These are phyloP conservation scores for Caenorhabditis macrosperma DNA, from an alignment of 2,888 invertebrate genomes.

Conservation along the genomic window DNA sequence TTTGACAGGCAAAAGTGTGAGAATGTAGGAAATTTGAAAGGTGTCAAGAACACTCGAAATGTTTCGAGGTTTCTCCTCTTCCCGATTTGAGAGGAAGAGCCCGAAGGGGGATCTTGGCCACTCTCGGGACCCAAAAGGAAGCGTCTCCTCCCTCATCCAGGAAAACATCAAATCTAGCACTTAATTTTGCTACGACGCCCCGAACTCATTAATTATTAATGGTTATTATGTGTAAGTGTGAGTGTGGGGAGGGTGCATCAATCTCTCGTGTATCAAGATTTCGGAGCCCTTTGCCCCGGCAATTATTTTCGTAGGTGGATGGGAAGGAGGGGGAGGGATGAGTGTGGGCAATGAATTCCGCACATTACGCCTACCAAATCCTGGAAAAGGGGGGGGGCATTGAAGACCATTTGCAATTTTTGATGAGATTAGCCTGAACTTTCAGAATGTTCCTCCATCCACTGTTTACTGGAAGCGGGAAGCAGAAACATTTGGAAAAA, in stretches of 20 bases:
- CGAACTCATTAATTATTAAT: slow-evolving; percentile 62
- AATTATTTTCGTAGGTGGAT: slow-evolving; percentile 51
- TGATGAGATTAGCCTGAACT: slow-evolving; percentile 52
- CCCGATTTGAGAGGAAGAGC: too few relatives aligned
- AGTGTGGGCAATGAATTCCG: slow-evolving; percentile 7
- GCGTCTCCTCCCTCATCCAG: slow-evolving; percentile 11
- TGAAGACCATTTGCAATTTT: slow-evolving; percentile 26
- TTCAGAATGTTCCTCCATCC: not conserved
- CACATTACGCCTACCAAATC: slow-evolving; percentile 22
- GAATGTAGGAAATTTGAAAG: slow-evolving; percentile 30
- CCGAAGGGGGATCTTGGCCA: too few relatives aligned
- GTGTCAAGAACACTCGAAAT: slow-evolving; percentile 45
- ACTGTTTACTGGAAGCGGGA: not conserved
- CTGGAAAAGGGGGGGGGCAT: not conserved
- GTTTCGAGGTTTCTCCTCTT: slow-evolving; percentile 19
- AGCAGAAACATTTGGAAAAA: slow-evolving; percentile 21
- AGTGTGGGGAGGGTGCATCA: slow-evolving; percentile 57
- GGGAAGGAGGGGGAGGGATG: not conserved
- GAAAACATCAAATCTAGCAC: slow-evolving; percentile 52
- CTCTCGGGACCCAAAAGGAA: slow-evolving; percentile 35
- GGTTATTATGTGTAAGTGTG: slow-evolving; percentile 58
- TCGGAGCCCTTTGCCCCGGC: slow-evolving; percentile 27
- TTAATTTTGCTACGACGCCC: slow-evolving; percentile 45
- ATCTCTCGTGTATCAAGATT: slow-evolving; percentile 43
- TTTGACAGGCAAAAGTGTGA: slow-evolving; percentile 43